Base-by-base conservation (phyloP, 64 coral and sea anemone species). In the Montipora sp. region DNA sequence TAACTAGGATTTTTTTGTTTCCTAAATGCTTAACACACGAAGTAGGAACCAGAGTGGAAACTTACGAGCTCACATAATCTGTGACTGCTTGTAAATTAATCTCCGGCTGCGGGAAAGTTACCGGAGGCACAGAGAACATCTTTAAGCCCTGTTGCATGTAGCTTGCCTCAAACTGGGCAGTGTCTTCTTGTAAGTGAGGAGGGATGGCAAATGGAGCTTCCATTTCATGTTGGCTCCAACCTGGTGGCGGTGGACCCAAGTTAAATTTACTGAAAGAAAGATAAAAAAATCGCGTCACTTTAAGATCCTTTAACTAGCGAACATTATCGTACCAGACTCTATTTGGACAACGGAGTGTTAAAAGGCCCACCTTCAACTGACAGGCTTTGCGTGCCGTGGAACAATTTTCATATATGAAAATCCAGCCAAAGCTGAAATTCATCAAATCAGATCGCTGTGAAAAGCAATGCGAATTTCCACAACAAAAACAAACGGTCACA, bases 1-100 rank as follows among this genome's bases (percentile, higher is more conserved):
- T 36, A 27, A 27, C 27, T 27, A 36, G 36, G 36, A 36, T 36
- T 36, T 36, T 36, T 36, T 36, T 36, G 36, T 36, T 36, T 36
- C 36, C 36, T 36, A 36, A 36, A 36, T 36, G 36, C 36, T 36
- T 36, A 36, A 20, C 14, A 57, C 7, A 57, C 53, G 11, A 57
- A 57, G 3, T 22, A 21, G 5, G 49, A 78, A 78, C 6, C 73
- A 75, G 27, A 4, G 27, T 46, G 46, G 47, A 10, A n/a, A 96
- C 95, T 96, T 96, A 96, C 95, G 95, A 93, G 22, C 58, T 79
- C 0, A 96, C 80, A 48, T 96, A 96, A 59, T 96, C 95, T 48
- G 68, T 73, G 47, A 96, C 87, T 36, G 44, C 27, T n/a, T 90
- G 47, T 45, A 90, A 22, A 90, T 75, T 44, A 59, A 75, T 48